Percentiles rank a stretch among this genome's conserved stretches.
phyloP scores from a whole-genome alignment of 2,797 vertebrate species.

The Heterohyrax brucei region DNA sequence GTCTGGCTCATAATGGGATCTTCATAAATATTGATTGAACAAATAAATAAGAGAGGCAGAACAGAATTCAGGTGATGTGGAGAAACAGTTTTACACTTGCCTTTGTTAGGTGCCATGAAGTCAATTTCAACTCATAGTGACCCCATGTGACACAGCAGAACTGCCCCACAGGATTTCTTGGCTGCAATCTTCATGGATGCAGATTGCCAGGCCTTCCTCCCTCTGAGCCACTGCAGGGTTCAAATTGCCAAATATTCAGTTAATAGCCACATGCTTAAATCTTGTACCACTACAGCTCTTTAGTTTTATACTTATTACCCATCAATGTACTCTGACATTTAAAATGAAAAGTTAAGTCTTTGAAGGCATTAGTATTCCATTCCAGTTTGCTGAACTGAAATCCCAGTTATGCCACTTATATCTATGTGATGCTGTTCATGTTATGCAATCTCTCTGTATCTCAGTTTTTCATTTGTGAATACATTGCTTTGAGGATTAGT shows the following conservation, averaged over 20 bases:
- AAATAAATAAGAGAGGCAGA: not conserved
- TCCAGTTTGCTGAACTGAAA: conserved; percentile 1
- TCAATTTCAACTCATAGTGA: not conserved
- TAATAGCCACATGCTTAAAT: not conserved
- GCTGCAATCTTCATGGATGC: not conserved
- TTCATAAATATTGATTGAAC: too few relatives aligned
- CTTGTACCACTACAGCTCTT: not conserved
- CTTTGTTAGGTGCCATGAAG: too few relatives aligned
- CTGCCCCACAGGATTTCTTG: not conserved
- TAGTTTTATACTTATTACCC: conserved; percentile 1
- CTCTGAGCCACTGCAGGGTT: not conserved
- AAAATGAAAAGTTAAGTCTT: not conserved
- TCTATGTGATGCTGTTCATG: not conserved
- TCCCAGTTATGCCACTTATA: not conserved
- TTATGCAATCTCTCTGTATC: not conserved
- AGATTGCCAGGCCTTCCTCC: not conserved
- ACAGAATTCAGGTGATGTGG: not conserved
- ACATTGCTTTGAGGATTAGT: conserved; percentile 4
- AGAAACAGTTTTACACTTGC: not conserved
- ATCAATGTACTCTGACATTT: not conserved
- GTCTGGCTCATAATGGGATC: too few relatives aligned
- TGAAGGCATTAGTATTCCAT: conserved; percentile 26
- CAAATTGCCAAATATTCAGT: not conserved
- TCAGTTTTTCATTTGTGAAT: conserved; percentile 4
- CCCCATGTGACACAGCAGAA: not conserved